phyloP scores from a whole-genome alignment of 2,888 invertebrate genomes.

The Mystacides longicornis region DNA sequence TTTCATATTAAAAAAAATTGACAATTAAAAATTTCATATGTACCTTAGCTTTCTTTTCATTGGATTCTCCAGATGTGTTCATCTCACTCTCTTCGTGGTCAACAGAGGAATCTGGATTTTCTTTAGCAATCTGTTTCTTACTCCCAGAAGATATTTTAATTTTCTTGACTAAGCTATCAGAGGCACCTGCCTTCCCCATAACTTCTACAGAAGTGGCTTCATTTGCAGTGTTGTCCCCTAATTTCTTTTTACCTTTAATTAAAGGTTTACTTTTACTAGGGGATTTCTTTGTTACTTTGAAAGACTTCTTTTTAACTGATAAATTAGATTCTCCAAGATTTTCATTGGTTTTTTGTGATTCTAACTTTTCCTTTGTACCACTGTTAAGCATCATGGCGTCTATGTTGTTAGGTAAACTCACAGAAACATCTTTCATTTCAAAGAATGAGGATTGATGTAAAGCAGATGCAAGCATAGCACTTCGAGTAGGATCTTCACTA shows the following conservation, averaged over 20 bases:
- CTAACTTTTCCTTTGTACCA: background rate
- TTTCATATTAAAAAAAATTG: background rate
- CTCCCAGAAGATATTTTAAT: constrained; percentile 19
- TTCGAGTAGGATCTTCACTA: constrained; percentile 38
- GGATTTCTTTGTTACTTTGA: constrained; percentile 39
- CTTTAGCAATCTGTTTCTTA: constrained; percentile 35
- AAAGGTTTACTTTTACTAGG: constrained; percentile 39
- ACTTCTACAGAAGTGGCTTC: constrained; percentile 18
- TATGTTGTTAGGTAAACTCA: constrained; percentile 32
- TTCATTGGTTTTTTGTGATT: constrained; percentile 33
- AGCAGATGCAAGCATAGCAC: constrained; percentile 18
- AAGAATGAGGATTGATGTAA: constrained; percentile 19
- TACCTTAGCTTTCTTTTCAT: constrained; percentile 12
- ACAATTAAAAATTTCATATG: background rate
- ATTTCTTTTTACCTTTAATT: constrained; percentile 28
- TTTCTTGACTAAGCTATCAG: constrained; percentile 29
- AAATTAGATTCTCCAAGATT: constrained; percentile 41
- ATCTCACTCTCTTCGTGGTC: constrained; percentile 9
- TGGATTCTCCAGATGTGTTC: constrained; percentile 7
- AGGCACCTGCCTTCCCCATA: constrained; percentile 4
- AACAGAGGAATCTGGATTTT: background rate
- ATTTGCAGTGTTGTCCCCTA: constrained; percentile 10
- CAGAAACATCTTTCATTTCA: constrained; percentile 16
- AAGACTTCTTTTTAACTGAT: constrained; percentile 32
- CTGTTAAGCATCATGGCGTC: background rate